phyloP scores from a whole-genome alignment of 2,797 vertebrate genomes.

The Pelobates cultripes region DNA sequence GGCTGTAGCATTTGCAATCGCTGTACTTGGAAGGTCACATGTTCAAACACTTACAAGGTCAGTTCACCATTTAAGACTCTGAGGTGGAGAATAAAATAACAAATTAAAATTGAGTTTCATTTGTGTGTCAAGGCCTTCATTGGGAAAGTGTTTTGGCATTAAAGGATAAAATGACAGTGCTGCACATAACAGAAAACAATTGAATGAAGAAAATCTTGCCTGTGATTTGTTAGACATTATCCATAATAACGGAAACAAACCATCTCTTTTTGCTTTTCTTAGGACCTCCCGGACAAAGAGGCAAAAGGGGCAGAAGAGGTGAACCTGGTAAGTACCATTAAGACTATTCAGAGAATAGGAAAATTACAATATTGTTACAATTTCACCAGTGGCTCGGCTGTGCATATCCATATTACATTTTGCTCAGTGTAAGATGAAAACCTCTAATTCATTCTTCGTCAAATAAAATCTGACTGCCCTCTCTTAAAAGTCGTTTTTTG shows the following conservation, averaged over 20 bases:
- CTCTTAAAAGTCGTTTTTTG: too few relatives aligned
- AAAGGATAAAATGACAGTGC: neutral
- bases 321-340: conserved; percentile 84
- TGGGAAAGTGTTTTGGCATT: neutral
- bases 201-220: neutral
- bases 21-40: conserved; percentile 14
- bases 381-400: too few relatives aligned
- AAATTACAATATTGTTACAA: too few relatives aligned
- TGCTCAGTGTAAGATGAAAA: too few relatives aligned
- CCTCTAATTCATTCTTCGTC: too few relatives aligned
- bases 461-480: too few relatives aligned
- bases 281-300: conserved; percentile 97
- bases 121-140: neutral
- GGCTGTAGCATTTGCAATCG: conserved; percentile 28
- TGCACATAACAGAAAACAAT: neutral
- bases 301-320: conserved; percentile 94
- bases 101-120: neutral
- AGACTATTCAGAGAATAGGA: neutral
- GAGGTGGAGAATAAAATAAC: neutral
- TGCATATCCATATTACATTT: too few relatives aligned
- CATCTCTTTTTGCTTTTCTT: conserved; percentile 54
- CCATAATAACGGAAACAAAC: neutral
- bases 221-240: conserved; percentile 1
- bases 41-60: conserved; percentile 42
- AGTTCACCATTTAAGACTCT: conserved; percentile 17